Base-by-base conservation (phyloP, 1,140 invertebrate genomes). In the Amyelois transitella region DNA sequence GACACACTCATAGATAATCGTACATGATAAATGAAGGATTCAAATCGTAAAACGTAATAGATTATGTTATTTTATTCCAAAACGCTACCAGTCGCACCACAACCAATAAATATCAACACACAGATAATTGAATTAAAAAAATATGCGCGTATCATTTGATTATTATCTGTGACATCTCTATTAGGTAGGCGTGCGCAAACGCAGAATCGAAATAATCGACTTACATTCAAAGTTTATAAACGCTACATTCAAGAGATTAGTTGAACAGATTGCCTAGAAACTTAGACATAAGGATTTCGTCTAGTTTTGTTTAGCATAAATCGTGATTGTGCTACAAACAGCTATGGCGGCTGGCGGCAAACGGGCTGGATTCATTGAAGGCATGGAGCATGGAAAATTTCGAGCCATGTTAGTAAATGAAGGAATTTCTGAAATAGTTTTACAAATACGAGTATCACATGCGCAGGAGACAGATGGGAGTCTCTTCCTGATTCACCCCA, bases 141-240 rank as follows among this genome's bases (percentile, higher is more conserved):
- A 48, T 48, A 48, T n/a, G 5, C 12, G 45, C 45, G 45, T 45
- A 12, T 45, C 43, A 3, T n/a, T 21, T 48, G 45, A 48, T 48
- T 1, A 48, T 44, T 48, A 48, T 48, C 45, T 21, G 18, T n/a
- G 45, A 48, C 8, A 14, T 0, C 8, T 38, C 19, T 22, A 48
- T 48, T 48, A 6, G 20, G 19, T 48, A 48, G 45, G 45, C 45
- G 45, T 48, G 43, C n/a, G 14, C 43, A 10, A 1, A 6, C n/a
- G n/a, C 8, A 14, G 32, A 38, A 38, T 38, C 32, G 5, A 14
- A 38, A 38, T 38, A 38, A 4, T 32, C 2, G 3, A 38, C 12
- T n/a, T 14, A 14, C 5, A 14, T 14, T 2, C 17, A 2, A n/a
- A 38, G 12, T 38, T 5, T 38, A 14, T 14, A 6, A 38, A n/a